These are phyloP conservation scores for Megalops atlanticus DNA, from an alignment of 2,113 vertebrate species.

Conservation along the genomic window DNA sequence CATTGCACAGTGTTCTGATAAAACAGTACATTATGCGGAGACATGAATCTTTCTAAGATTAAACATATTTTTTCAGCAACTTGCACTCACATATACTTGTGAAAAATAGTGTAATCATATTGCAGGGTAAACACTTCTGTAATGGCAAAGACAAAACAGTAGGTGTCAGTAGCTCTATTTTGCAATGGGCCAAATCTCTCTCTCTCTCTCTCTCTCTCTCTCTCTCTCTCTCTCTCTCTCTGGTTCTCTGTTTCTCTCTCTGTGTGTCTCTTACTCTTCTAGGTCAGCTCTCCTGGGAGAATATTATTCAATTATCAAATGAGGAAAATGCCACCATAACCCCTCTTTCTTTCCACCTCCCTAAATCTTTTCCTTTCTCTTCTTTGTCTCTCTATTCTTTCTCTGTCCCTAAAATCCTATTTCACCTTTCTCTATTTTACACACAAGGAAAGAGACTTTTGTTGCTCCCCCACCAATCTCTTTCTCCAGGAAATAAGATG, in stretches of 20 bases:
- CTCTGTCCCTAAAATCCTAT: conserved; percentile 20
- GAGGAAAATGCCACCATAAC: conserved; percentile 62
- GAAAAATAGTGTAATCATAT: conserved; percentile 48
- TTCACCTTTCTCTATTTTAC: neutral
- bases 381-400: conserved; percentile 23
- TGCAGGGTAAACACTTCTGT: conserved; percentile 42
- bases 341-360: neutral
- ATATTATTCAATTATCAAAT: conserved; percentile 84
- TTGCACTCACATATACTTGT: conserved; percentile 36
- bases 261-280: conserved; percentile 45
- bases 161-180: conserved; percentile 67
- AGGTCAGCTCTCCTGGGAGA: conserved; percentile 77
- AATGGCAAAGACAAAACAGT: conserved; percentile 52
- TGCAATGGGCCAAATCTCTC: neutral
- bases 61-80: neutral
- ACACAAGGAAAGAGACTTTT: neutral
- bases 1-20: no score
- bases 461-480: neutral
- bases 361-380: conserved; percentile 43
- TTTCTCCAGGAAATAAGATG: neutral
- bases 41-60: no score
- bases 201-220: neutral
- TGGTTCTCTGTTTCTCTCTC: conserved; percentile 15
- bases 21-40: no score
- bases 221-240: neutral